Percentiles rank a stretch among this genome's conserved stretches.
These are phyloP conservation scores for Lepidotrigona ventralis DNA, from an alignment of 1,140 invertebrate genomes.

Conservation along the genomic window DNA sequence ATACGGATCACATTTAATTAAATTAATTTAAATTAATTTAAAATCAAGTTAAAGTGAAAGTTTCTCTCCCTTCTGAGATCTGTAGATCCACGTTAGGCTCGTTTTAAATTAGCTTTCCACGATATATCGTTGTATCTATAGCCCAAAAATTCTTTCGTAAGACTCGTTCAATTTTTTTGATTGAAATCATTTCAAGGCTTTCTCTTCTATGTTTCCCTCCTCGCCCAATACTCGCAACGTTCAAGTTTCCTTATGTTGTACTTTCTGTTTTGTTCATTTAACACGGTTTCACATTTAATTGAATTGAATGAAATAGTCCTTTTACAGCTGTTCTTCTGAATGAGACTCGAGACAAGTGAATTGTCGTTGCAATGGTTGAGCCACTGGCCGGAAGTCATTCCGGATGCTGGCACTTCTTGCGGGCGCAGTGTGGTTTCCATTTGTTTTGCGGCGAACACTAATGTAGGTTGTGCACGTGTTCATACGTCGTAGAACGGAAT, in stretches of 20 bases:
- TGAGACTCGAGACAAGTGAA: slow-evolving; percentile 62
- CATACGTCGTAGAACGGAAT: slow-evolving; percentile 81
- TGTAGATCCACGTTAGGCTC: background rate
- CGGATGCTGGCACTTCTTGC: slow-evolving; percentile 66
- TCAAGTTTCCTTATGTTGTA: background rate
- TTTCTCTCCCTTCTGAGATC: no score
- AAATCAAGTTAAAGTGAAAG: no score
- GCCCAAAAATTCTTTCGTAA: background rate
- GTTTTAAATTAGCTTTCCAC: background rate
- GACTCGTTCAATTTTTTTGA: background rate
- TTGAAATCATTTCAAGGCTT: background rate
- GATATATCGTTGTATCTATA: background rate
- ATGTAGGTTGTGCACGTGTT: slow-evolving; percentile 85
- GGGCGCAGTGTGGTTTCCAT: slow-evolving; percentile 55
- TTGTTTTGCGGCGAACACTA: slow-evolving; percentile 69
- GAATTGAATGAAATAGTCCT: background rate
- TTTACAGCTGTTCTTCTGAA: slow-evolving; percentile 66
- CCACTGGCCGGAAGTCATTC: slow-evolving; percentile 44
- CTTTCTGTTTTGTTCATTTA: background rate
- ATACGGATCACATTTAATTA: no score
- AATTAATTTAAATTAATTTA: no score
- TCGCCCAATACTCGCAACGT: background rate
- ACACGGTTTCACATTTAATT: background rate
- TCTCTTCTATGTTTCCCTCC: background rate
- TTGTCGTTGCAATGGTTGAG: slow-evolving; percentile 47